Conservation (phyloP, 2,888 invertebrate genomes). For the Epinotia bilunana region DNA sequence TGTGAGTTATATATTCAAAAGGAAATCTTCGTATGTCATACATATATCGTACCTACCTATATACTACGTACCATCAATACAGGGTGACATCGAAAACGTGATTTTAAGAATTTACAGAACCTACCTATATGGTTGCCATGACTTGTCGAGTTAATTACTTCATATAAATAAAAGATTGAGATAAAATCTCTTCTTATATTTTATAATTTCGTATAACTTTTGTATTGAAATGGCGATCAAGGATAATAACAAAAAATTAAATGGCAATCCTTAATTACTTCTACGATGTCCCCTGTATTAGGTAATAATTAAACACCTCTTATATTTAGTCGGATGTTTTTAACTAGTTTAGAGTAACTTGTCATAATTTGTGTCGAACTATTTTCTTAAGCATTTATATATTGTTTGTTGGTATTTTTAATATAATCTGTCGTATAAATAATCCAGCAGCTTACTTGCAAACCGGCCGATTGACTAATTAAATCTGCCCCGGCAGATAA, state of each 20-base stretch:
- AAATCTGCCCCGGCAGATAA: background rate
- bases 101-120: background rate
- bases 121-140: background rate
- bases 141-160: background rate
- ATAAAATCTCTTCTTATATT: background rate
- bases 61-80: background rate
- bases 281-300: background rate
- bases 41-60: background rate
- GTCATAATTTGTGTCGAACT: background rate
- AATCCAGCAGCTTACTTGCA: background rate
- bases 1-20: background rate
- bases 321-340: background rate
- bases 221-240: background rate
- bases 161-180: background rate
- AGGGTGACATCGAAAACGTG: background rate
- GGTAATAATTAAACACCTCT: background rate
- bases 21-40: too few relatives aligned
- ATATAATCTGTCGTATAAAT: background rate
- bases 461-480: background rate
- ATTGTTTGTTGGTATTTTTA: background rate
- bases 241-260: background rate
- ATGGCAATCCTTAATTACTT: background rate
- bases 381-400: background rate
- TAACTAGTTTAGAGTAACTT: background rate
- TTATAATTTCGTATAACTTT: too few relatives aligned